phyloP scores from a whole-genome alignment of 1,140 invertebrate genomes.

The Drosophila sp. region DNA sequence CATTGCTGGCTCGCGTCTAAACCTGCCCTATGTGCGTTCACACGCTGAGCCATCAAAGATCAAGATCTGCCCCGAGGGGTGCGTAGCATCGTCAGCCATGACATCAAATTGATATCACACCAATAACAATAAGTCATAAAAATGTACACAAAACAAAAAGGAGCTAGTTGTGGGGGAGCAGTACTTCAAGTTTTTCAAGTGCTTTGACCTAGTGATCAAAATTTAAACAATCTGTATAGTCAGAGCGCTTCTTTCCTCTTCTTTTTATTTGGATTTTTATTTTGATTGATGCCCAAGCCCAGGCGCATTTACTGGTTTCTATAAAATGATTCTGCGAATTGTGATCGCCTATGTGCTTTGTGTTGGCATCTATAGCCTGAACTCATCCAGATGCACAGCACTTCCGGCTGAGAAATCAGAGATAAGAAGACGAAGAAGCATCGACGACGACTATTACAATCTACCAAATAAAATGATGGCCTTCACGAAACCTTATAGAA shows the following conservation, averaged over 20 bases:
- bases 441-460: slow-evolving; percentile 28
- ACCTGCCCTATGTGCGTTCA: slow-evolving; percentile 75
- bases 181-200: slow-evolving; percentile 35
- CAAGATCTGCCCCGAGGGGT: slow-evolving; percentile 45
- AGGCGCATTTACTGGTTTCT: neutral
- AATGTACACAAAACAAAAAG: slow-evolving; percentile 9
- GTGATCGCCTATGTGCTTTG: slow-evolving; percentile 45
- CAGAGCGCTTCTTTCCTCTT: neutral
- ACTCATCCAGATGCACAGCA: slow-evolving; percentile 6
- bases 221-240: slow-evolving; percentile 17
- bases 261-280: neutral
- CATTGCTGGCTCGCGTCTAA: slow-evolving; percentile 49
- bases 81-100: slow-evolving; percentile 60
- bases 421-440: neutral
- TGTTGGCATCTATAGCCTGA: slow-evolving; percentile 31
- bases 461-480: slow-evolving; percentile 25
- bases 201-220: slow-evolving; percentile 51
- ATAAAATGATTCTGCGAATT: slow-evolving; percentile 47
- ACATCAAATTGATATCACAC: slow-evolving; percentile 62
- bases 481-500: neutral
- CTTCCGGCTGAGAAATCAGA: neutral
- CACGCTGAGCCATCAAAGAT: slow-evolving; percentile 52
- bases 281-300: neutral
- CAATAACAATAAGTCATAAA: slow-evolving; percentile 36
- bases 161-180: slow-evolving; percentile 9